Evolutionary conservation across 2,797 vertebrate genomes (phyloP), one percentile per base, ranked within the genome.

Genomic region (Prunella strophiata): DNA sequence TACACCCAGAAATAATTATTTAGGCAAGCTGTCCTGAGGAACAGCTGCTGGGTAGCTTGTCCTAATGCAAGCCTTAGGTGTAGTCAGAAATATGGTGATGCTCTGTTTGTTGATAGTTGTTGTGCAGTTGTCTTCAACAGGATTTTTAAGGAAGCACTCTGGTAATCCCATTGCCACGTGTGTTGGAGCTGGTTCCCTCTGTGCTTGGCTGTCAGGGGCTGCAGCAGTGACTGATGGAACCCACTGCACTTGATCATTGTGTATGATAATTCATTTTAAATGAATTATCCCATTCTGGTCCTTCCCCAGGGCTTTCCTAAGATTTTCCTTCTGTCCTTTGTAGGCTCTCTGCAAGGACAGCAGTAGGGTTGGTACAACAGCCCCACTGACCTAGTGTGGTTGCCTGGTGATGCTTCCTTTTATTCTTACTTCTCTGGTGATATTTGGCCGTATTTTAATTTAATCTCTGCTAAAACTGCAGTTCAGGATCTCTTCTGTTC

Each of bases 251-350:
- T 52, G 36, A 38, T 82, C 45, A 0, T 63, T 76, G 23, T 34
- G 67, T 50, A 25, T 51, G 91, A n/a, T n/a, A n/a, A n/a, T n/a
- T n/a, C n/a, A n/a, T 87, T 93, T 85, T 36, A 30, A 84, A 90
- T 38, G 25, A 74, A 76, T 82, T 63, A 47, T 70, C 59, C 57
- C 74, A 16, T 85, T 70, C 67, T 3, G 0, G 14, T 75, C 72
- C 59, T 95, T 89, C 67, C 85, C 67, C 0, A 0, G 67, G 67
- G 85, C 45, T 86, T 86, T 91, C 67, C 82, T 40, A 38, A 68
- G 79, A 5, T 34, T 76, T 89, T 47, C 42, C 59, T 81, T 36
- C 51, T 66, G 51, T 27, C 65, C 85, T 66, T 51, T 4, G 1
- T 10, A 62, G 50, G 26, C 16, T 59, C 32, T 76, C 21, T 65